These are phyloP conservation scores for Varecia variegata DNA, from an alignment of 2,797 vertebrate species.

Conservation along the genomic window DNA sequence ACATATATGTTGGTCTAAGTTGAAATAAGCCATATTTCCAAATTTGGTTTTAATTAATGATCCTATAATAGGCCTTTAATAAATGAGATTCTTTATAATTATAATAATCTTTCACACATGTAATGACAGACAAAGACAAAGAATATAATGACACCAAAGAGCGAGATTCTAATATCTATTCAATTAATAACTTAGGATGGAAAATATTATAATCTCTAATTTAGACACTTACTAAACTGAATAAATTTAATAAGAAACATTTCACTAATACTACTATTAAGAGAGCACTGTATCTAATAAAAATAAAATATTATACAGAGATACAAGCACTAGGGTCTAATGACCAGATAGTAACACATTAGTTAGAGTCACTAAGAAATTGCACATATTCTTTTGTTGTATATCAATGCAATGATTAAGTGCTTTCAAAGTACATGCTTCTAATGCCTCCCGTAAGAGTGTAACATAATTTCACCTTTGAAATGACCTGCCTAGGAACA, in stretches of 20 bases:
- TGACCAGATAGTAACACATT: neutral
- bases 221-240: neutral
- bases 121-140: neutral
- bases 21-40: conserved; percentile 26
- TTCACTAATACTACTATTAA: conserved; percentile 40
- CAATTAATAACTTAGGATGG: neutral
- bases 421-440: neutral
- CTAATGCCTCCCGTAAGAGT: neutral
- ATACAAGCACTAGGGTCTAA: neutral
- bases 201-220: conserved; percentile 15
- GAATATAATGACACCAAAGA: neutral
- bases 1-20: neutral
- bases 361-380: neutral
- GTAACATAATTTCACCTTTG: neutral
- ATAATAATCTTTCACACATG: neutral
- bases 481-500: neutral
- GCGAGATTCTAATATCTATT: neutral
- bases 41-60: conserved; percentile 32
- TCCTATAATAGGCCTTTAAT: neutral
- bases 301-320: neutral
- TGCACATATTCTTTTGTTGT: neutral
- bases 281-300: neutral
- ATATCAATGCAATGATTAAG: neutral
- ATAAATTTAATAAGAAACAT: conserved; percentile 52
- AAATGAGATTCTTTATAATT: conserved; percentile 43